Evolutionary conservation across 2,113 vertebrate genomes (phyloP), one percentile per base, ranked within the genome.

Genomic region (Odontophorus gujanensis): DNA sequence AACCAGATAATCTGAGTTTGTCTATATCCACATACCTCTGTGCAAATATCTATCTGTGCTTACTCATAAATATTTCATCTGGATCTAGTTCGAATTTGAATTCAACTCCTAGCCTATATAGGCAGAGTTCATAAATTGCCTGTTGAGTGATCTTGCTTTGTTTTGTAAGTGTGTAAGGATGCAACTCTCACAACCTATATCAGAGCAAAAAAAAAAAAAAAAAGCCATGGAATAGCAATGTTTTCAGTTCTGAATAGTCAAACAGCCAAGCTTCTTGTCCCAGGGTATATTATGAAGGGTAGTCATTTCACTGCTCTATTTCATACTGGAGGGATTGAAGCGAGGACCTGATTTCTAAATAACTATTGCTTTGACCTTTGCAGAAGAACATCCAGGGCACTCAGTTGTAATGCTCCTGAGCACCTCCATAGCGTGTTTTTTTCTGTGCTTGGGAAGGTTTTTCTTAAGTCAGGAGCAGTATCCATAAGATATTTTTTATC

Each of bases 41-140:
- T 95, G 90, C 97, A 97, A 97, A 97, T 90, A 97, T 94, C 92
- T 91, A 38, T 95, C 90, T 97, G 58, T 73, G 95, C 81, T 85
- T 91, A 83, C 55, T 96, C 94, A 97, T 95, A 97, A 97, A 97
- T 97, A 97, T 96, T 97, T 97, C 90, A 95, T 97, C 87, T 87
- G 81, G 63, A 73, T 96, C 85, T 84, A 90, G 90, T 95, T 79
- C 75, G 79, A 95, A 97, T 96, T 96, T 96, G 90, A 91, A 96
- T 96, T 96, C 96, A 87, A 78, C 78, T 85, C 71, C 87, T 94
- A 93, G 93, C 90, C 73, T 94, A 84, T 40, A 86, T 74, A 81
- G 94, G 88, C 93, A 96, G 81, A 95, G 87, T 92, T 96, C 92
- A 97, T 66, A 94, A 91, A 96, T 96, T 96, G 83, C 89, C 92